These are phyloP conservation scores for Porites evermanni DNA, from an alignment of 92 coral and sea anemone species.

Conservation along the genomic window DNA sequence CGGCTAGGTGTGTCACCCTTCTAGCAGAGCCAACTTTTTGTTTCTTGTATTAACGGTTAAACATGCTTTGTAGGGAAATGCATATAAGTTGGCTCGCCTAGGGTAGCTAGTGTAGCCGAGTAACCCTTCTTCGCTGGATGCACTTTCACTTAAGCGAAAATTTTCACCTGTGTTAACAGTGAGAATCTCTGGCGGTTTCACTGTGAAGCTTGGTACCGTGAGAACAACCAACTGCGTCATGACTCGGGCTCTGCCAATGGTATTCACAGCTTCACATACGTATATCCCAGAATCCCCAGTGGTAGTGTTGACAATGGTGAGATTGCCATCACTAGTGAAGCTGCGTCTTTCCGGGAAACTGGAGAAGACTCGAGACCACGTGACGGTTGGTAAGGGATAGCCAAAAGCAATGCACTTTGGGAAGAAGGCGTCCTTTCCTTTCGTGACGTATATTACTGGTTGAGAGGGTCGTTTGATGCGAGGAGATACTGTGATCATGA, in stretches of 20 bases:
- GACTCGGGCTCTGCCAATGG: conserved; percentile 55
- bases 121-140: too few relatives aligned
- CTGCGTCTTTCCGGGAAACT: conserved; percentile 40
- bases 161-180: conserved; percentile 17
- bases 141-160: background rate
- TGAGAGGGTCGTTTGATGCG: conserved; percentile 52
- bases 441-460: conserved; percentile 57
- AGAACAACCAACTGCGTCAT: conserved; percentile 72
- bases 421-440: conserved; percentile 49
- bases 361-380: conserved; percentile 62
- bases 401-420: conserved; percentile 76
- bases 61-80: too few relatives aligned
- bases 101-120: too few relatives aligned
- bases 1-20: too few relatives aligned
- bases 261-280: conserved; percentile 62
- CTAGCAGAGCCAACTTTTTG: too few relatives aligned
- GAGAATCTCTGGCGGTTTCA: conserved; percentile 21
- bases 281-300: conserved; percentile 68
- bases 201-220: conserved; percentile 49
- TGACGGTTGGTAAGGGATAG: conserved; percentile 64
- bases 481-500: conserved; percentile 43
- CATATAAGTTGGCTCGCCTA: too few relatives aligned
- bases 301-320: conserved; percentile 42
- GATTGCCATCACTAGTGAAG: conserved; percentile 25
- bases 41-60: too few relatives aligned